A percentile compares a stretch with the other conserved stretches of the same genome.
Evolutionary conservation across 2,888 invertebrate species (phyloP).

Genomic region (Tetramorium bicarinatum): DNA sequence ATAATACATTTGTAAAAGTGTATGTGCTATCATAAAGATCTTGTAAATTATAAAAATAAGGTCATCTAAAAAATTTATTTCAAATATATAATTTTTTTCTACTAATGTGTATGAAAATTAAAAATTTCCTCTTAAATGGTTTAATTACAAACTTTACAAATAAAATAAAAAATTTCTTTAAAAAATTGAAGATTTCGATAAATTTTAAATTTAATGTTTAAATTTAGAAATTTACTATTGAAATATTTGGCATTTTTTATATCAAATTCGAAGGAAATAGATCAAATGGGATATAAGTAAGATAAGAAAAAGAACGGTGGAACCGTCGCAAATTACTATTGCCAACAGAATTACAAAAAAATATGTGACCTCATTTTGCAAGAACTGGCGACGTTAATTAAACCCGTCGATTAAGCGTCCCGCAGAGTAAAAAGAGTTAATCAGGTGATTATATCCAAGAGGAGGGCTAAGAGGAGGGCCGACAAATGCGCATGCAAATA

Average conservation of each 20-base stretch:
- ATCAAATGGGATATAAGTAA: not conserved
- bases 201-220: not conserved
- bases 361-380: conserved; percentile 8
- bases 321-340: not conserved
- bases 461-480: conserved; percentile 18
- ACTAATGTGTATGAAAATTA: not conserved
- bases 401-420: conserved; percentile 18
- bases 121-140: not conserved
- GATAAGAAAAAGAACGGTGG: conserved; percentile 16
- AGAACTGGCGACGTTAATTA: conserved; percentile 20
- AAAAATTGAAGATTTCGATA: not conserved
- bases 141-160: not conserved
- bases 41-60: not conserved
- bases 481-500: conserved; percentile 69
- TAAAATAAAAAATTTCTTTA: not conserved
- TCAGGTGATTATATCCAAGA: conserved; percentile 37
- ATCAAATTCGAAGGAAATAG: not conserved
- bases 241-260: not conserved
- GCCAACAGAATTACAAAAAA: not conserved
- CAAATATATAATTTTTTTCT: not conserved
- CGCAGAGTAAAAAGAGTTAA: conserved; percentile 38
- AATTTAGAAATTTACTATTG: not conserved
- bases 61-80: not conserved
- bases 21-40: not conserved
- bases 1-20: not conserved